Evolutionary conservation across 2,888 invertebrate genomes (phyloP).

Genomic region (Drosophila falleni): DNA sequence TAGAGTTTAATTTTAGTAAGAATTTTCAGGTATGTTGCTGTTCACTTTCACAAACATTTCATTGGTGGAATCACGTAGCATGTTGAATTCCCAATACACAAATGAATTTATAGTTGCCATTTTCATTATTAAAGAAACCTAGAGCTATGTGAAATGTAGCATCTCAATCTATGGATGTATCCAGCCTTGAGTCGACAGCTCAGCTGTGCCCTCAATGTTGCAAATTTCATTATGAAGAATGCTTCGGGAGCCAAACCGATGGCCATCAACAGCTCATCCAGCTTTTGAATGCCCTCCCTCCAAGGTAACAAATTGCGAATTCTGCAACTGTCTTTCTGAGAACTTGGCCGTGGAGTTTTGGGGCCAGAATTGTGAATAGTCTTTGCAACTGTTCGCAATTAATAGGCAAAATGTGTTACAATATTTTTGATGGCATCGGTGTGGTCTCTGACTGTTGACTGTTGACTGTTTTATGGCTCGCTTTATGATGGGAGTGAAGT

Average conservation of each 20-base stretch:
- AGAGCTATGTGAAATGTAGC: conserved; percentile 12
- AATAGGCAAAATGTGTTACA: conserved; percentile 80
- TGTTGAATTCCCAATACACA: conserved; percentile 62
- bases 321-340: conserved; percentile 32
- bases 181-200: conserved; percentile 28
- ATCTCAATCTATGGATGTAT: conserved; percentile 1
- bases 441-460: conserved; percentile 51
- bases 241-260: conserved; percentile 25
- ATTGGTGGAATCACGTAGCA: conserved; percentile 48
- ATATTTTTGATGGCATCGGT: conserved; percentile 75
- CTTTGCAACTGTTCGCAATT: conserved; percentile 56
- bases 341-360: conserved; percentile 7
- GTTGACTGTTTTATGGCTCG: conserved; percentile 64
- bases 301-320: conserved; percentile 48
- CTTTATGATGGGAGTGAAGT: conserved; percentile 38
- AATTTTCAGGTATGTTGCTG: neutral
- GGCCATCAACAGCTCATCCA: conserved; percentile 16
- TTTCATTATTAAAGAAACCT: conserved; percentile 55
- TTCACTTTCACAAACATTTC: conserved; percentile 16
- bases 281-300: neutral
- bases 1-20: neutral
- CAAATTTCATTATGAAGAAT: conserved; percentile 62
- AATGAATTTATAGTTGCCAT: conserved; percentile 67
- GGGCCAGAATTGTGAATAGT: conserved; percentile 19
- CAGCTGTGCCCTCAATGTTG: conserved; percentile 56